These are phyloP conservation scores for Nephrotoma guestfalica DNA, from an alignment of 2,888 invertebrate species.

Conservation along the genomic window DNA sequence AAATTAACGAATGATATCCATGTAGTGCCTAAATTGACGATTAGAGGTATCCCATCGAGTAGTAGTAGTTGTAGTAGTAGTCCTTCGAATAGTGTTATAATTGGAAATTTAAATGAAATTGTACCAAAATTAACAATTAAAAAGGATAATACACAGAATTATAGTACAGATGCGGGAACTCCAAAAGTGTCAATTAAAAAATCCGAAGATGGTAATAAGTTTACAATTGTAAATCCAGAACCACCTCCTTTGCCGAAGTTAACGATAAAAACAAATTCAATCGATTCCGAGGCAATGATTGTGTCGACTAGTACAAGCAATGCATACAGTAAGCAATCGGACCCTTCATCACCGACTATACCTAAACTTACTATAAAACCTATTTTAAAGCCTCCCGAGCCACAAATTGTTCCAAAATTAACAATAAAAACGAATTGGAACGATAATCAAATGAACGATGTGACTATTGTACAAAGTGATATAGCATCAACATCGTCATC, in stretches of 20 bases:
- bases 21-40: constrained; percentile 31
- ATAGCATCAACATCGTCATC: constrained; percentile 2
- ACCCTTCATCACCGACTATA: constrained; percentile 26
- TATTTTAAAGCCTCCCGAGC: constrained; percentile 20
- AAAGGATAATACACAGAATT: background rate
- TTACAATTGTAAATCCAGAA: background rate
- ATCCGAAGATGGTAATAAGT: background rate
- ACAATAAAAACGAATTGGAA: constrained; percentile 25
- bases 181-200: constrained; percentile 5
- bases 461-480: constrained; percentile 1
- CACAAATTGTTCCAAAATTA: constrained; percentile 30
- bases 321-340: background rate
- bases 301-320: constrained; percentile 16
- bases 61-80: constrained; percentile 16
- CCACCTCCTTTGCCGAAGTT: constrained; percentile 39
- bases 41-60: constrained; percentile 17
- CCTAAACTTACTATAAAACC: constrained; percentile 46
- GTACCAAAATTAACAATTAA: constrained; percentile 5
- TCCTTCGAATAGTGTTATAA: constrained; percentile 10
- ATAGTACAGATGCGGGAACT: background rate
- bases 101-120: background rate
- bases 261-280: constrained; percentile 37
- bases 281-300: constrained; percentile 23
- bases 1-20: constrained; percentile 19
- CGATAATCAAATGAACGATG: constrained; percentile 12